A percentile compares a stretch with the other conserved stretches of the same genome.
Conservation (phyloP, 2,797 vertebrate genomes). For the Enteromius paludinosus region DNA sequence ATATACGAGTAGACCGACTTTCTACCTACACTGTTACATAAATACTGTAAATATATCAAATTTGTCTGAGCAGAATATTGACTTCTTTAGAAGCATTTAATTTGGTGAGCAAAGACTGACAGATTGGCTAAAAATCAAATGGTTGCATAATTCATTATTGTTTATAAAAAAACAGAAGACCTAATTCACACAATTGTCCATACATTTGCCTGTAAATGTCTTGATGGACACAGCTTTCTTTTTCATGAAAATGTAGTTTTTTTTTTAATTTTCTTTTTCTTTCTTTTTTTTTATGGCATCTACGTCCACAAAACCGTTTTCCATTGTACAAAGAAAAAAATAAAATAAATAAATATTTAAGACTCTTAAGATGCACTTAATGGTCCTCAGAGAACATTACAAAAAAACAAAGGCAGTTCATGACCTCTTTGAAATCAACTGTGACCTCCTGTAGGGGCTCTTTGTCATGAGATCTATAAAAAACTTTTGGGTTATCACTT, state of each 20-base stretch:
- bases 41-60: background rate
- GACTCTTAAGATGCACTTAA: background rate
- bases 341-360: background rate
- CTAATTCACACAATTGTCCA: background rate
- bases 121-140: background rate
- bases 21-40: background rate
- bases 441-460: background rate
- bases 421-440: constrained; percentile 3
- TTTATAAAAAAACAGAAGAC: background rate
- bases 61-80: background rate
- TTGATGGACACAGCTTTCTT: background rate
- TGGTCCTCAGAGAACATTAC: background rate
- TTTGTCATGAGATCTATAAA: background rate
- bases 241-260: background rate
- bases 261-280: background rate
- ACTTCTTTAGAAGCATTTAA: background rate
- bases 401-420: background rate
- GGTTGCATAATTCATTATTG: background rate
- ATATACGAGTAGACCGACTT: background rate
- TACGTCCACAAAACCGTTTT: background rate
- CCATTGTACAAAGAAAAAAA: background rate
- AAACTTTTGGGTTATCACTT: background rate
- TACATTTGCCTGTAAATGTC: background rate
- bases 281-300: background rate
- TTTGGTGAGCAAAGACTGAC: background rate